Conservation (phyloP, 92 coral and sea anemone genomes). For the Diadumene lineata region DNA sequence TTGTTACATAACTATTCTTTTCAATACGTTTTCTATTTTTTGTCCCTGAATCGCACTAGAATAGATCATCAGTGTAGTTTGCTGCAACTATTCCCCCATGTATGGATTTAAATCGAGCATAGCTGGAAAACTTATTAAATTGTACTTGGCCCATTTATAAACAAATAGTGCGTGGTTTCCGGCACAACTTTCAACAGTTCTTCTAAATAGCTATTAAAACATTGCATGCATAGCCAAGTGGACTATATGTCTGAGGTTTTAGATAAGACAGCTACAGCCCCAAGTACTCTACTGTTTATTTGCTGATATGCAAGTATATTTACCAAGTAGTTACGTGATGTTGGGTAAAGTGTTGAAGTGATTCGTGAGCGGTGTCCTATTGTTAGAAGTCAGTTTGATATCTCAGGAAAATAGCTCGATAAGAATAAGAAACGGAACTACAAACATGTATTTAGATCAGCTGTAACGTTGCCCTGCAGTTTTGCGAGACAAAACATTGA, state of each 20-base stretch:
- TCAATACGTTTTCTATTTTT: no score
- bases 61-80: no score
- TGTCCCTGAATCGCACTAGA: no score
- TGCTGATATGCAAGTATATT: constrained; percentile 26
- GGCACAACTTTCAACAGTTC: constrained; percentile 21
- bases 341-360: constrained; percentile 17
- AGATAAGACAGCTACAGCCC: neutral
- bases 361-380: constrained; percentile 21
- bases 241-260: constrained; percentile 9
- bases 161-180: constrained; percentile 32
- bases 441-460: constrained; percentile 20
- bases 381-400: constrained; percentile 22
- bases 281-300: constrained; percentile 21
- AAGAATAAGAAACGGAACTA: constrained; percentile 34
- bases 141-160: constrained; percentile 24
- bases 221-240: constrained; percentile 20
- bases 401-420: constrained; percentile 17
- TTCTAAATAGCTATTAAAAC: constrained; percentile 15
- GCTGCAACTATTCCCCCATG: no score
- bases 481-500: constrained; percentile 29
- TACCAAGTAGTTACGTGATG: constrained; percentile 17
- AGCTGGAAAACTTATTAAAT: constrained; percentile 27
- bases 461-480: constrained; percentile 20
- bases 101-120: no score
- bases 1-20: no score